Percentiles rank a stretch among this genome's conserved stretches.
Evolutionary conservation across 1,140 invertebrate genomes (phyloP).

Genomic region (Procambarus virginalis): DNA sequence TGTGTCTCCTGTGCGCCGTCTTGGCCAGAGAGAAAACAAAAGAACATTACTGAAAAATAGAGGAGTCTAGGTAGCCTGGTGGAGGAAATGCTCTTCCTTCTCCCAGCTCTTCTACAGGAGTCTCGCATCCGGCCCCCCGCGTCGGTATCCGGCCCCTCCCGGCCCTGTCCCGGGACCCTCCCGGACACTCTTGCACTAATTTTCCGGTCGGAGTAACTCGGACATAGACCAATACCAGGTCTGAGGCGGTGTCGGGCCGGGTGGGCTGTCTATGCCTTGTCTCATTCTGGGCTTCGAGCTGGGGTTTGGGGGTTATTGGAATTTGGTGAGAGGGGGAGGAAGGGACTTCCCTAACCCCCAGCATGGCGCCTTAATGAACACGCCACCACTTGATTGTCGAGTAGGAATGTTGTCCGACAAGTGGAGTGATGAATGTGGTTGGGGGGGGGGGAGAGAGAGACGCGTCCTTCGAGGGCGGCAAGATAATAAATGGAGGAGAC

Average conservation of each 20-base stretch:
- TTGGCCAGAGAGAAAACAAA: neutral
- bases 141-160: neutral
- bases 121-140: neutral
- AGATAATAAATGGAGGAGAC: neutral
- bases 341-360: no score
- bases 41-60: slow-evolving; percentile 7
- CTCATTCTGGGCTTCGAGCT: neutral
- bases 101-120: neutral
- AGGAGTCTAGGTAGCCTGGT: neutral
- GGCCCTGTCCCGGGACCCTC: neutral
- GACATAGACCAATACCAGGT: neutral
- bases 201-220: slow-evolving; percentile 4
- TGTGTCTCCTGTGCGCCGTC: neutral
- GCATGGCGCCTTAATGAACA: neutral
- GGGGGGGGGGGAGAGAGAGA: neutral
- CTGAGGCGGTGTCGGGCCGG: neutral
- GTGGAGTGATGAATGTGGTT: neutral
- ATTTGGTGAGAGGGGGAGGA: neutral
- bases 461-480: neutral
- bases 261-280: neutral
- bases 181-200: slow-evolving; percentile 11
- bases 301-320: neutral
- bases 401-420: neutral
- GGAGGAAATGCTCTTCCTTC: slow-evolving; percentile 6
- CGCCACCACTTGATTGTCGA: neutral